Conservation (phyloP, 2,888 invertebrate genomes). For the Toxonevra muliebris region DNA sequence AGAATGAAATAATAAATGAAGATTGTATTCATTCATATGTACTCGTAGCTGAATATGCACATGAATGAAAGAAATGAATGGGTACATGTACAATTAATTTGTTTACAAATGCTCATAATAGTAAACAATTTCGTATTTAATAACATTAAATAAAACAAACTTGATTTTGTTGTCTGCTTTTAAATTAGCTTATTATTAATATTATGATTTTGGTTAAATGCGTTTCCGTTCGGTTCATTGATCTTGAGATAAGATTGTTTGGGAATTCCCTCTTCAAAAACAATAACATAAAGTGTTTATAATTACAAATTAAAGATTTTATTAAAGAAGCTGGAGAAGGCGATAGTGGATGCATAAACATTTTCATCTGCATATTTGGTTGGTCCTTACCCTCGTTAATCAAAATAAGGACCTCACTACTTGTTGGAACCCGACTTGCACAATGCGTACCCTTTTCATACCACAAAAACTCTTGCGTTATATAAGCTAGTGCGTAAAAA, state of each 20-base stretch:
- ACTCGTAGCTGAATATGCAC: background rate
- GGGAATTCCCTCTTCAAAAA: conserved; percentile 21
- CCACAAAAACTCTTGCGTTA: too few species aligned
- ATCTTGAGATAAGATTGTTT: conserved; percentile 41
- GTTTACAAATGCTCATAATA: conserved; percentile 48
- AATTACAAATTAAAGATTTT: background rate
- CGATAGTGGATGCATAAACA: too few species aligned
- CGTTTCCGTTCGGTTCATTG: conserved; percentile 38
- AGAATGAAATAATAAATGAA: too few species aligned
- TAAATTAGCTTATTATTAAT: conserved; percentile 41
- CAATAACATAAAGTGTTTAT: conserved; percentile 21
- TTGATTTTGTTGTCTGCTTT: conserved; percentile 6
- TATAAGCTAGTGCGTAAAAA: too few species aligned
- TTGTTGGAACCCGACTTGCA: too few species aligned
- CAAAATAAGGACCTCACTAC: too few species aligned
- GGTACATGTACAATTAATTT: conserved; percentile 10
- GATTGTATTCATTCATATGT: background rate
- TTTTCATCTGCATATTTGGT: too few species aligned
- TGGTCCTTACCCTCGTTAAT: too few species aligned
- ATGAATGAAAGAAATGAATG: background rate
- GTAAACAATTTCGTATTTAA: conserved; percentile 61
- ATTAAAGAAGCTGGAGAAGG: too few species aligned
- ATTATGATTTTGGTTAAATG: conserved; percentile 48
- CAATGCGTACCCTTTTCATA: too few species aligned
- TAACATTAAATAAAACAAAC: conserved; percentile 52